Percentiles rank a stretch among this genome's conserved stretches.
Evolutionary conservation across 2,888 invertebrate genomes (phyloP).

Genomic region (Orthosia gothica): DNA sequence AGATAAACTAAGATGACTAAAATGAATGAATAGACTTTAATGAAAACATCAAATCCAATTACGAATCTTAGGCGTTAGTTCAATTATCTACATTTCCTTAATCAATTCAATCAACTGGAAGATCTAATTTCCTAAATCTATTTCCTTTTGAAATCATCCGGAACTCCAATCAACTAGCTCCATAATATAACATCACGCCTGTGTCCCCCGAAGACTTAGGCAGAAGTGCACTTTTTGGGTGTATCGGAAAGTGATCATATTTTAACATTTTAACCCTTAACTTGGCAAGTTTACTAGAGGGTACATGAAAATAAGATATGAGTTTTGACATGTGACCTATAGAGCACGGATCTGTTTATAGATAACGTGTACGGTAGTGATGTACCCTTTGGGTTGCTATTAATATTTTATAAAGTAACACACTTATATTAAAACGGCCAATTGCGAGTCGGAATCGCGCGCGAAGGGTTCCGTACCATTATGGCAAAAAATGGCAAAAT

Average conservation of each 20-base stretch:
- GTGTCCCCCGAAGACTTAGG: too few relatives aligned
- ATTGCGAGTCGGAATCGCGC: too few relatives aligned
- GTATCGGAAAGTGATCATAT: too few relatives aligned
- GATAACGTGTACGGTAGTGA: background rate
- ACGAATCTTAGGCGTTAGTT: background rate
- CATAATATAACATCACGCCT: too few relatives aligned
- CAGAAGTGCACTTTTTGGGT: too few relatives aligned
- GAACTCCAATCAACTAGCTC: background rate
- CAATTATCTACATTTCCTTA: background rate
- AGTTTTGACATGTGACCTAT: background rate
- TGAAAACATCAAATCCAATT: background rate
- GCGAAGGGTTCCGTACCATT: too few relatives aligned
- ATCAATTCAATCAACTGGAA: background rate
- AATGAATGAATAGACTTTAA: background rate
- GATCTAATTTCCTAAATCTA: background rate
- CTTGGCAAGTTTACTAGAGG: conserved; percentile 1
- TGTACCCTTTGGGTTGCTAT: too few relatives aligned
- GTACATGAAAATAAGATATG: background rate
- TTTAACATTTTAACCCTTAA: background rate
- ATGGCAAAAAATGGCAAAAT: too few relatives aligned
- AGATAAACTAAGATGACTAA: background rate
- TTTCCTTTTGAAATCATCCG: background rate
- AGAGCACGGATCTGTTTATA: background rate
- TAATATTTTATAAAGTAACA: too few relatives aligned
- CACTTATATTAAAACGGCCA: too few relatives aligned